Percentiles rank a stretch among this genome's conserved stretches.
Evolutionary conservation across 2,888 invertebrate species (phyloP).

Genomic region (Protonemura montana): DNA sequence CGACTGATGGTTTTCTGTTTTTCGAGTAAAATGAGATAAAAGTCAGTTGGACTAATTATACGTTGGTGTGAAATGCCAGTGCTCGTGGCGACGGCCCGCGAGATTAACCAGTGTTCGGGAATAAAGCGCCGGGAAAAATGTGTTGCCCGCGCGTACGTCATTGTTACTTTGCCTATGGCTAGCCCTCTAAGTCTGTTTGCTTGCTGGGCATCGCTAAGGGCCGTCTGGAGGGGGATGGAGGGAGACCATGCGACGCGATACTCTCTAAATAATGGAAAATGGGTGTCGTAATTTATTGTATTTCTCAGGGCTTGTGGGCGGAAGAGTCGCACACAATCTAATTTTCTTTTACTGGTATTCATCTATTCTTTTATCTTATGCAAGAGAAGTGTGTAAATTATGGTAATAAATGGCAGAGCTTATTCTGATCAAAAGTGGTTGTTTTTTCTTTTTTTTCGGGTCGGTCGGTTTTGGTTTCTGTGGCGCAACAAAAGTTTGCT

Average conservation of each 20-base stretch:
- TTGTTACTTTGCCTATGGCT: not conserved
- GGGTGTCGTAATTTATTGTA: not conserved
- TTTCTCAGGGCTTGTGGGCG: not conserved
- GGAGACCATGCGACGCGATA: no score
- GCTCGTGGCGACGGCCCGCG: not conserved
- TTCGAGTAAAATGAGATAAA: not conserved
- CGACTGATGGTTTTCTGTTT: not conserved
- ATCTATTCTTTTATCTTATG: constrained; percentile 20
- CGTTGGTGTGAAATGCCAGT: not conserved
- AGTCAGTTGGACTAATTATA: not conserved
- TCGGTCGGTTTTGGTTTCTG: not conserved
- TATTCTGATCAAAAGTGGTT: constrained; percentile 36
- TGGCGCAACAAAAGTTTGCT: constrained; percentile 21
- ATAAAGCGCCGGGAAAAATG: not conserved
- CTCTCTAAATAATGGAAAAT: constrained; percentile 12
- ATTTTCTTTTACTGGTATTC: constrained; percentile 23
- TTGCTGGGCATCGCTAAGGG: no score
- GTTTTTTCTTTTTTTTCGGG: constrained; percentile 21
- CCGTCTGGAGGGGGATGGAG: no score
- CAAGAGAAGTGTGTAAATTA: constrained; percentile 23
- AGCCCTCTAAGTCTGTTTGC: no score
- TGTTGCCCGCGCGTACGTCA: not conserved
- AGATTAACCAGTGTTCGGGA: not conserved
- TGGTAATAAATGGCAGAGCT: constrained; percentile 28
- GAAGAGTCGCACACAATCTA: constrained; percentile 9